Evolutionary conservation across 2,113 vertebrate species (phyloP).

Genomic region (Hyperopisus bebe): DNA sequence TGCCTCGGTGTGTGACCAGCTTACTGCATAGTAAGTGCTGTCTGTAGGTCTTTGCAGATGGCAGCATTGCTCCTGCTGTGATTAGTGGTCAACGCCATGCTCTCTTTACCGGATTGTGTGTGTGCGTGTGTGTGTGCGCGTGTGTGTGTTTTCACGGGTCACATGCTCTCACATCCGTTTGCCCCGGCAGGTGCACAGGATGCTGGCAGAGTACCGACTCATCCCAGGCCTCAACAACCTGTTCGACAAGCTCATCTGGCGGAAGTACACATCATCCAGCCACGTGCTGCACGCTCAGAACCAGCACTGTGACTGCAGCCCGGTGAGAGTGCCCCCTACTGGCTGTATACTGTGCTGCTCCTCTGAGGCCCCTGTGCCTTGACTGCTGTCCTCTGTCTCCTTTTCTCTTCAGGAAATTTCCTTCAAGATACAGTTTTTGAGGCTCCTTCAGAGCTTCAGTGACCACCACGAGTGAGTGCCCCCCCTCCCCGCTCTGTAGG

Average conservation of each 20-base stretch:
- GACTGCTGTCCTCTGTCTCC: neutral
- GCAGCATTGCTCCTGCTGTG: neutral
- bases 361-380: neutral
- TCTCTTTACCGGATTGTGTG: neutral
- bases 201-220: constrained; percentile 92
- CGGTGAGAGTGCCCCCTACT: constrained; percentile 63
- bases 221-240: constrained; percentile 96
- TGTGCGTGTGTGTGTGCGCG: neutral
- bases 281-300: constrained; percentile 92
- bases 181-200: constrained; percentile 81
- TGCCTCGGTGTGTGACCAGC: neutral
- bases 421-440: constrained; percentile 95
- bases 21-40: neutral
- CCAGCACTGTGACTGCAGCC: constrained; percentile 97
- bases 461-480: constrained; percentile 94
- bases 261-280: constrained; percentile 84
- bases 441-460: constrained; percentile 96
- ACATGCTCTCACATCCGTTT: neutral
- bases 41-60: neutral
- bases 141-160: neutral
- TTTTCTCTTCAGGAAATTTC: constrained; percentile 79
- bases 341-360: neutral
- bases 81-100: neutral
- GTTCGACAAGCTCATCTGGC: constrained; percentile 98
- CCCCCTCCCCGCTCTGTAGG: neutral